Percentiles rank a stretch among this genome's conserved stretches.
phyloP scores from a whole-genome alignment of 1,140 invertebrate species.

The Papilio aristodemus region DNA sequence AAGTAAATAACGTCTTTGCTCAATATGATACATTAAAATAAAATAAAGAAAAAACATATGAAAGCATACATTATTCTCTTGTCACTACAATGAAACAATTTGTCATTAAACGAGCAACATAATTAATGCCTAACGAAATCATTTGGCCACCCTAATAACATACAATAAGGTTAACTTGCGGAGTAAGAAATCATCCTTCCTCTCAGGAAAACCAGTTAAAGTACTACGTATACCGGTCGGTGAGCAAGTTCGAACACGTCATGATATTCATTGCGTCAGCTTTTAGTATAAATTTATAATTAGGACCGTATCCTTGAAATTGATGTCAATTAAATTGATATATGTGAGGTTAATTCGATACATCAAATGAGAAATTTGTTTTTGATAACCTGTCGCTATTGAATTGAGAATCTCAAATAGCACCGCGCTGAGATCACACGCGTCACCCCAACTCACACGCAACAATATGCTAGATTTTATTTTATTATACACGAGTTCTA shows the following conservation, averaged over 20 bases:
- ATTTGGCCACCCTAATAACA: too few relatives aligned
- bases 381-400: constrained; percentile 17
- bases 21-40: too few relatives aligned
- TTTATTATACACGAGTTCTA: too few relatives aligned
- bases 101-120: too few relatives aligned
- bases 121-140: too few relatives aligned
- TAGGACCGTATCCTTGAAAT: constrained; percentile 1
- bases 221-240: not conserved
- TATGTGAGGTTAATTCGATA: constrained; percentile 12
- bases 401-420: constrained; percentile 9
- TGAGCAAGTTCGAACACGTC: not conserved
- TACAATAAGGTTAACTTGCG: too few relatives aligned
- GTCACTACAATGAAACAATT: too few relatives aligned
- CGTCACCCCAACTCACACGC: not conserved
- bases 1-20: too few relatives aligned
- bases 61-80: too few relatives aligned
- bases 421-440: not conserved
- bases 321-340: constrained; percentile 15
- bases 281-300: not conserved
- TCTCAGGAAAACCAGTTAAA: not conserved
- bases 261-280: constrained; percentile 1
- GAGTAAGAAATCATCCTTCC: not conserved
- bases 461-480: not conserved
- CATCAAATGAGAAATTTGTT: constrained; percentile 9
- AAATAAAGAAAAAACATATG: too few relatives aligned